These are phyloP conservation scores for Drosophila macrospina DNA, from an alignment of 2,888 invertebrate genomes.

Conservation along the genomic window DNA sequence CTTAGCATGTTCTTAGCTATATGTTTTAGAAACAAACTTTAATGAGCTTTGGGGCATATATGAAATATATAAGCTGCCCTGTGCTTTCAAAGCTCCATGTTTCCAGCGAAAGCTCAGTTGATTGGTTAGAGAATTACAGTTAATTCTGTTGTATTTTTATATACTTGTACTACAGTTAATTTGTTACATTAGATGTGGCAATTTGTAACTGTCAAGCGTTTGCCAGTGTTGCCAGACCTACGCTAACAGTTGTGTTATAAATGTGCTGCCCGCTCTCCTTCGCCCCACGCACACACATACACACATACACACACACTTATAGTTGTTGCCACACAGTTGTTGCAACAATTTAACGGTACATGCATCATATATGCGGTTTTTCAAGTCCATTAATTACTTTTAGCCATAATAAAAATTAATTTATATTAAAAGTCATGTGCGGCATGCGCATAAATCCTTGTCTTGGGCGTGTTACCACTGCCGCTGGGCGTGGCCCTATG, in stretches of 20 bases:
- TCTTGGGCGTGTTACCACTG: constrained; percentile 57
- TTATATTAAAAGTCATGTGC: constrained; percentile 79
- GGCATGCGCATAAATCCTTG: constrained; percentile 73
- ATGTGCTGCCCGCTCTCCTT: constrained; percentile 24
- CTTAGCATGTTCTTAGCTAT: too few relatives aligned
- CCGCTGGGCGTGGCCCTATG: constrained; percentile 28
- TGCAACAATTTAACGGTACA: constrained; percentile 61
- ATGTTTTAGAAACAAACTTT: neutral
- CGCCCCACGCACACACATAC: neutral
- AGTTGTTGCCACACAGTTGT: constrained; percentile 33
- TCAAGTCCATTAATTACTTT: constrained; percentile 78
- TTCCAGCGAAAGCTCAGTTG: neutral
- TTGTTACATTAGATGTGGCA: constrained; percentile 1
- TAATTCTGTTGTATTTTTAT: neutral
- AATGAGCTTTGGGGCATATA: neutral
- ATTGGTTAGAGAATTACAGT: neutral
- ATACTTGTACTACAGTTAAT: neutral
- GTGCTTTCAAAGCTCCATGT: neutral
- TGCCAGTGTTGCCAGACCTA: constrained; percentile 21
- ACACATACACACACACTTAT: too few relatives aligned
- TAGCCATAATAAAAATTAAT: constrained; percentile 79
- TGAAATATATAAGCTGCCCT: neutral
- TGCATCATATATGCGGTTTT: constrained; percentile 70
- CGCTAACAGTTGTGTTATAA: constrained; percentile 29
- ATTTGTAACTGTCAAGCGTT: constrained; percentile 10